A percentile compares a stretch with the other conserved stretches of the same genome.
Conservation (phyloP, 2,888 invertebrate species). For the Ophonus ardosiacus region DNA sequence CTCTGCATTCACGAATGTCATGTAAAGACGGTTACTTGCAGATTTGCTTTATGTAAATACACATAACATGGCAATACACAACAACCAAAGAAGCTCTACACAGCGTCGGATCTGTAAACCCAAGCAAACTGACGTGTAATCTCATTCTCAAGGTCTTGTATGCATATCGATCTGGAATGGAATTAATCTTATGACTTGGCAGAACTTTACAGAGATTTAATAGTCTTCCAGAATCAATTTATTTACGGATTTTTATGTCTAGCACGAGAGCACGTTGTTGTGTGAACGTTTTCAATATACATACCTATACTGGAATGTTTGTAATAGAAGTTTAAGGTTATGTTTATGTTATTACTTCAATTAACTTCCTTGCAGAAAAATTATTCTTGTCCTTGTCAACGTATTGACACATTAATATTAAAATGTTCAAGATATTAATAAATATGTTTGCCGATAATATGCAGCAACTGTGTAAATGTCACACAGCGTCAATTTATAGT, state of each 20-base stretch:
- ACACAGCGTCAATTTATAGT: no score
- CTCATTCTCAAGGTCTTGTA: neutral
- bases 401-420: no score
- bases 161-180: constrained; percentile 26
- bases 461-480: no score
- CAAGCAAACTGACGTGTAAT: constrained; percentile 4
- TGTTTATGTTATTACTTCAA: no score
- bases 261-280: no score
- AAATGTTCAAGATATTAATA: no score
- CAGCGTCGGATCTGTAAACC: neutral
- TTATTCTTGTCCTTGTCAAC: no score
- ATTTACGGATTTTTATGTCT: constrained; percentile 21
- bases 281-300: no score
- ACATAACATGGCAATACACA: neutral
- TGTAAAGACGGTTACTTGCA: constrained; percentile 42
- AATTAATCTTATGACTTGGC: constrained; percentile 43
- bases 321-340: no score
- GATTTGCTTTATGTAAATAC: constrained; percentile 17
- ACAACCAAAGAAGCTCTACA: constrained; percentile 9
- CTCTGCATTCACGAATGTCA: constrained; percentile 4
- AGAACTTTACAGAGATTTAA: constrained; percentile 13
- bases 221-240: neutral
- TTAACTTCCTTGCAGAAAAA: no score
- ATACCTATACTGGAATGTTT: no score
- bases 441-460: no score